phyloP scores from a whole-genome alignment of 2,888 invertebrate genomes.

The Polydrusus pterygomalis region DNA sequence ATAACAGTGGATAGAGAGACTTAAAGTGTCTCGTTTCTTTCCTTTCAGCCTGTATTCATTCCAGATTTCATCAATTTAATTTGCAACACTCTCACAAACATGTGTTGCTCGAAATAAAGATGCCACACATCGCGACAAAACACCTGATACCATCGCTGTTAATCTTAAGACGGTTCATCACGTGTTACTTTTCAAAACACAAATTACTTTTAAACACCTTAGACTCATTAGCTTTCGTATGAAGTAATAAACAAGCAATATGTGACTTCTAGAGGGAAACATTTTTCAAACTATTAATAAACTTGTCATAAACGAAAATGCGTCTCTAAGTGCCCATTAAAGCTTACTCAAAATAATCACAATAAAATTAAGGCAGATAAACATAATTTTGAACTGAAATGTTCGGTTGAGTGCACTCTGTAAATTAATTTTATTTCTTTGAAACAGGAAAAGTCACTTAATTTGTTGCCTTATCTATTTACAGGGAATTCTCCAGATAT shows the following conservation, averaged over 20 bases:
- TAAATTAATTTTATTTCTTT: conserved; percentile 26
- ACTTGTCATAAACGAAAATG: conserved; percentile 29
- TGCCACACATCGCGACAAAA: conserved; percentile 9
- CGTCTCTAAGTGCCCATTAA: conserved; percentile 26
- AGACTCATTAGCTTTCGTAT: conserved; percentile 27
- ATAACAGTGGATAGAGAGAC: too few species aligned
- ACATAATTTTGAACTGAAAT: conserved; percentile 34
- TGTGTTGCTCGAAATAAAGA: neutral
- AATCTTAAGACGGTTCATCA: conserved; percentile 5
- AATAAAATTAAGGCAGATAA: conserved; percentile 36
- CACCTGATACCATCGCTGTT: conserved; percentile 37
- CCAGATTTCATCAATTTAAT: too few species aligned
- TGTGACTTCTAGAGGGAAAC: neutral
- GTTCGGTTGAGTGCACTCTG: conserved; percentile 20
- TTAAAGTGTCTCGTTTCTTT: too few species aligned
- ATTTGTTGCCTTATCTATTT: neutral
- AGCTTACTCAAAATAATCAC: conserved; percentile 35
- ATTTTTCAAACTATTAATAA: conserved; percentile 34
- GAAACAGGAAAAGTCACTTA: conserved; percentile 27
- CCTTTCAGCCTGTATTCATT: too few species aligned
- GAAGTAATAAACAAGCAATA: conserved; percentile 33
- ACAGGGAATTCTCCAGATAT: neutral
- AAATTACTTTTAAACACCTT: conserved; percentile 38
- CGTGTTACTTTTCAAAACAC: conserved; percentile 39
- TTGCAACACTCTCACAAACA: too few species aligned